Evolutionary conservation across 2,888 invertebrate species (phyloP).

Genomic region (Brachypalpus laphriformis): DNA sequence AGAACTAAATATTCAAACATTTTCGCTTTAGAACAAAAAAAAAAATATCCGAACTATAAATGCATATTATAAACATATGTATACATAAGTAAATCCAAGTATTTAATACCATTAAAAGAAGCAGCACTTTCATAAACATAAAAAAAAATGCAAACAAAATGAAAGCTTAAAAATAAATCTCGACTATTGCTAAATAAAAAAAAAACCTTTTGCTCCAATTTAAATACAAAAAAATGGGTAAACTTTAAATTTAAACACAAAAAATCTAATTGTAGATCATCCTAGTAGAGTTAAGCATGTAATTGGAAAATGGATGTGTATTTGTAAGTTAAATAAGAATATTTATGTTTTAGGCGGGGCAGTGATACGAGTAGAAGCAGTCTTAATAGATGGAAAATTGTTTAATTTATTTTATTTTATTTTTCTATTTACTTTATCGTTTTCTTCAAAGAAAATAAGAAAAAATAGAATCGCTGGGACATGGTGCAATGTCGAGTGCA

Average conservation of each 20-base stretch:
- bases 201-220: slow-evolving; percentile 15
- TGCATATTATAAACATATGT: slow-evolving; percentile 9
- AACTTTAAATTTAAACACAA: slow-evolving; percentile 18
- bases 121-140: background rate
- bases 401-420: slow-evolving; percentile 26
- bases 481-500: slow-evolving; percentile 64
- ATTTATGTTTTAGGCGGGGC: background rate
- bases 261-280: slow-evolving; percentile 12
- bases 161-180: slow-evolving; percentile 26
- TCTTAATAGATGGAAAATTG: slow-evolving; percentile 14
- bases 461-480: slow-evolving; percentile 57
- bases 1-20: slow-evolving; percentile 30
- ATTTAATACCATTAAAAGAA: slow-evolving; percentile 27
- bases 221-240: slow-evolving; percentile 15
- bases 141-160: background rate
- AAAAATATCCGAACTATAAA: slow-evolving; percentile 21
- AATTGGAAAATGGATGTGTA: slow-evolving; percentile 43
- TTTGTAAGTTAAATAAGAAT: slow-evolving; percentile 21
- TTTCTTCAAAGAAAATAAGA: slow-evolving; percentile 43
- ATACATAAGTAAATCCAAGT: slow-evolving; percentile 20
- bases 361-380: background rate
- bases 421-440: slow-evolving; percentile 17
- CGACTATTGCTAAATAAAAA: slow-evolving; percentile 13
- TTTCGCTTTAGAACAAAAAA: slow-evolving; percentile 46
- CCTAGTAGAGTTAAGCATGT: slow-evolving; percentile 45